Conservation (phyloP, 1,140 invertebrate species). For the Tetramorium alpestre region DNA sequence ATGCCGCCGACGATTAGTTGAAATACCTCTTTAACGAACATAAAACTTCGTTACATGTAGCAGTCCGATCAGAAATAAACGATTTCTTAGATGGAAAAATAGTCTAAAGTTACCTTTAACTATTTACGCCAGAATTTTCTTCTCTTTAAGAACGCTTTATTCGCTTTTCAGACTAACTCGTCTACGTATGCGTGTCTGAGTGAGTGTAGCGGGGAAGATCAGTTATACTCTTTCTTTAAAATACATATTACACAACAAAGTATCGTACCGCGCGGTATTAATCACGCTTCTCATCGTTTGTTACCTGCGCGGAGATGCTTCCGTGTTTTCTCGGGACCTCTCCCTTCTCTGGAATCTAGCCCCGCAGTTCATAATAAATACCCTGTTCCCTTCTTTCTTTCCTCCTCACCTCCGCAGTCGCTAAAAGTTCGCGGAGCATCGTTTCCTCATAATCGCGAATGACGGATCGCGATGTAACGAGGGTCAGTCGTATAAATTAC, state of each 20-base stretch:
- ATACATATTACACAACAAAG: conserved; percentile 20
- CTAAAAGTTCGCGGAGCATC: conserved; percentile 41
- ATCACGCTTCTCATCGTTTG: conserved; percentile 39
- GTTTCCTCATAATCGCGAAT: conserved; percentile 57
- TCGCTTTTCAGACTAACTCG: background rate
- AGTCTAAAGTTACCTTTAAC: background rate
- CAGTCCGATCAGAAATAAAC: background rate
- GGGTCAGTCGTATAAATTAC: conserved; percentile 60
- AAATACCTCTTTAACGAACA: background rate
- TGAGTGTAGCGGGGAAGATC: background rate
- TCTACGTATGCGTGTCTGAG: background rate
- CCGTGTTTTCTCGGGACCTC: conserved; percentile 36
- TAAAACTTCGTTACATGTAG: background rate
- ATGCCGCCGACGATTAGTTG: background rate
- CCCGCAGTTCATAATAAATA: conserved; percentile 46
- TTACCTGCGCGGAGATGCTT: conserved; percentile 30
- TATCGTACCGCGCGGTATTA: conserved; percentile 17
- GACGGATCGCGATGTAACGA: conserved; percentile 60
- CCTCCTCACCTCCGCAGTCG: conserved; percentile 12
- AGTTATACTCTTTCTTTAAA: conserved; percentile 18
- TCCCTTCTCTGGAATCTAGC: conserved; percentile 41
- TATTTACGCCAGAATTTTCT: background rate
- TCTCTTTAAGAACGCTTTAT: background rate
- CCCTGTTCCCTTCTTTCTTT: conserved; percentile 9
- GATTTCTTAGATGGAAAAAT: background rate